These are phyloP conservation scores for Natator depressus DNA, from an alignment of 2,113 vertebrate genomes.

Conservation along the genomic window DNA sequence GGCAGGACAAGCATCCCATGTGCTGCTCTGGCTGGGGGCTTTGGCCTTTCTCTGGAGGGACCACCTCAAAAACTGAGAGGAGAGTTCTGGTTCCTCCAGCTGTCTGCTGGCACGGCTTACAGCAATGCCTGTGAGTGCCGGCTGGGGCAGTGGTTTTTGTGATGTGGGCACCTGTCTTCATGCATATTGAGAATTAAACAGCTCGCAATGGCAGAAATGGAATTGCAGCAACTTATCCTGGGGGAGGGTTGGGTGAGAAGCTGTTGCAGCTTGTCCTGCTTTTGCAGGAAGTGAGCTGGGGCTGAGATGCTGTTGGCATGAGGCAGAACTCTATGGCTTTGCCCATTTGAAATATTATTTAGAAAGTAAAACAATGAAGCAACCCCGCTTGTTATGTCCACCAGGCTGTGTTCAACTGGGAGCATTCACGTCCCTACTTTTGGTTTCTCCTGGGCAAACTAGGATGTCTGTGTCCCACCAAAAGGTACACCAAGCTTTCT, in stretches of 20 bases:
- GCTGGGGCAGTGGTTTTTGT: not conserved
- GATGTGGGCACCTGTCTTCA: not conserved
- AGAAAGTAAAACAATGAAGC: not conserved
- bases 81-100: not conserved
- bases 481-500: not conserved
- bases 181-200: not conserved
- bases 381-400: not conserved
- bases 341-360: not conserved
- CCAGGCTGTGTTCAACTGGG: not conserved
- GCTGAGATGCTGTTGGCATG: not conserved
- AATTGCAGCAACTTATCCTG: not conserved
- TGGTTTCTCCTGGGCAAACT: not conserved
- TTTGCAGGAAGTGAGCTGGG: not conserved
- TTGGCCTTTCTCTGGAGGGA: not conserved
- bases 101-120: not conserved
- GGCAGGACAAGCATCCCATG: not conserved
- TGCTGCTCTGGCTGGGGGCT: too few species aligned
- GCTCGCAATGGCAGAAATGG: not conserved
- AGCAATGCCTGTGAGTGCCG: not conserved
- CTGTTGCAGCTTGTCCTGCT: not conserved
- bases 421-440: not conserved
- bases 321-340: not conserved
- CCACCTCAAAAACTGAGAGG: not conserved
- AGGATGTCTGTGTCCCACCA: too few species aligned
- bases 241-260: not conserved